Evolutionary conservation across 2,888 invertebrate genomes (phyloP).

Genomic region (Lordiphosa fenestrarum): DNA sequence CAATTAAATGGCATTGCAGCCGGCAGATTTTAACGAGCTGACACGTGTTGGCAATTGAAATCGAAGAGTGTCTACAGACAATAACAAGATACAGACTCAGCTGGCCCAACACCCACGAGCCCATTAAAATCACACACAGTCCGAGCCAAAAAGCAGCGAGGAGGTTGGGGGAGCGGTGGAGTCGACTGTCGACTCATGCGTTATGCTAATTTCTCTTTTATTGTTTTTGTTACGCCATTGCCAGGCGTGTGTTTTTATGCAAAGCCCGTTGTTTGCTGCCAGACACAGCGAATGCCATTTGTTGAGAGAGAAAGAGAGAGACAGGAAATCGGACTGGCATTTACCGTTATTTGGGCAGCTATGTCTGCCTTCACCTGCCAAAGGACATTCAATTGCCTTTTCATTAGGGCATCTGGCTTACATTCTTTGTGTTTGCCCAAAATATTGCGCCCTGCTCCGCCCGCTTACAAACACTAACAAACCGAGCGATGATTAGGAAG

Average conservation of each 20-base stretch:
- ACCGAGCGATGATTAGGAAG: constrained; percentile 1
- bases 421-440: constrained; percentile 17
- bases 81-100: constrained; percentile 2
- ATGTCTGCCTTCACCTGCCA: constrained; percentile 23
- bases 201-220: constrained; percentile 65
- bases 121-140: constrained; percentile 50
- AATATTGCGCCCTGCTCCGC: constrained; percentile 28
- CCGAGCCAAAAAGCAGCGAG: background rate
- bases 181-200: constrained; percentile 37
- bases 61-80: constrained; percentile 45
- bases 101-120: constrained; percentile 49
- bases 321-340: constrained; percentile 52
- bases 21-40: constrained; percentile 31
- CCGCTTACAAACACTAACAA: constrained; percentile 5
- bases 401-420: constrained; percentile 36
- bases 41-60: constrained; percentile 68
- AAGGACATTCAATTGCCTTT: constrained; percentile 63
- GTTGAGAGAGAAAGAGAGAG: constrained; percentile 19
- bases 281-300: constrained; percentile 8
- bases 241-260: constrained; percentile 6
- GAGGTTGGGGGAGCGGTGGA: too few species aligned
- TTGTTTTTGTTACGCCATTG: constrained; percentile 47
- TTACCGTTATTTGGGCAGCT: constrained; percentile 42
- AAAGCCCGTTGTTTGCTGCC: constrained; percentile 1
- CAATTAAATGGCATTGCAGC: constrained; percentile 9